phyloP scores from a whole-genome alignment of 2,888 invertebrate genomes.

The Galerucella nymphaeae region DNA sequence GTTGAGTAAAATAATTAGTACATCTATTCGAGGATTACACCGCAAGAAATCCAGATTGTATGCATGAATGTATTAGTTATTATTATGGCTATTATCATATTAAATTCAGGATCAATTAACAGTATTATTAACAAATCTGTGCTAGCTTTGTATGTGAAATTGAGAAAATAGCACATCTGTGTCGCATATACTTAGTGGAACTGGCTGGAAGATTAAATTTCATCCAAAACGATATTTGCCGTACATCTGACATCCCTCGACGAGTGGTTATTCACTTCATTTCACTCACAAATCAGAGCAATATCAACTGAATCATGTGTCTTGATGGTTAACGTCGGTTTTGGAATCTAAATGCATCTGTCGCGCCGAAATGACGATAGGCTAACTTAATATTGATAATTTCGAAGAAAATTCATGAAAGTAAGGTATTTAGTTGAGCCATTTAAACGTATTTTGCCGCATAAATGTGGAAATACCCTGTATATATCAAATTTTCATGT shows the following conservation, averaged over 20 bases:
- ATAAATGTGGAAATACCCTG: too few relatives aligned
- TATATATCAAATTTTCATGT: too few relatives aligned
- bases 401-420: background rate
- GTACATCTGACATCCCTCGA: constrained; percentile 31
- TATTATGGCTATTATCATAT: too few relatives aligned
- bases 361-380: background rate
- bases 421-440: background rate
- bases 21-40: too few relatives aligned
- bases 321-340: background rate
- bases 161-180: background rate
- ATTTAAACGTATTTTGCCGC: background rate
- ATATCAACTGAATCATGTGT: constrained; percentile 25
- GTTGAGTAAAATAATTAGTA: too few relatives aligned
- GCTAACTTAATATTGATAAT: background rate
- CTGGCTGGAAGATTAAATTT: constrained; percentile 11
- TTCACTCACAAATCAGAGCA: constrained; percentile 42
- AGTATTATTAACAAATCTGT: too few relatives aligned
- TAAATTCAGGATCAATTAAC: too few relatives aligned
- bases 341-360: constrained; percentile 24
- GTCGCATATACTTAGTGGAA: background rate
- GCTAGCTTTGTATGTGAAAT: background rate
- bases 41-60: too few relatives aligned
- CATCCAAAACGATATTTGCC: constrained; percentile 36
- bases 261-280: constrained; percentile 41
- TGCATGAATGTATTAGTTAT: too few relatives aligned